Evolutionary conservation across 2,113 vertebrate genomes (phyloP).

Genomic region (Laticauda laticaudata): DNA sequence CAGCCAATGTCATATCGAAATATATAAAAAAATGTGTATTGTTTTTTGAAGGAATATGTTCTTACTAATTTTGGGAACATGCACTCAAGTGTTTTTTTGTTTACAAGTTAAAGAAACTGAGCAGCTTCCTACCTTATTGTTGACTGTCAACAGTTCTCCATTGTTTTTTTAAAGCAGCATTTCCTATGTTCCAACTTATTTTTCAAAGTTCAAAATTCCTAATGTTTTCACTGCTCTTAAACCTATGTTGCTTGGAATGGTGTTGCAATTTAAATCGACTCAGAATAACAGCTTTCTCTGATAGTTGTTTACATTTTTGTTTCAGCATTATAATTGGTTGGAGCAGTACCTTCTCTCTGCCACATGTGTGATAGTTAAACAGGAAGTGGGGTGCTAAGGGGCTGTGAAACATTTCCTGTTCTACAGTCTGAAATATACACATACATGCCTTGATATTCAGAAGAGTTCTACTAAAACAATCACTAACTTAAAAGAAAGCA

Average conservation of each 20-base stretch:
- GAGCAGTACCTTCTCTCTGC: neutral
- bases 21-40: accelerated
- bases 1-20: neutral
- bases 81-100: neutral
- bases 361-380: conserved; percentile 9
- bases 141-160: conserved; percentile 13
- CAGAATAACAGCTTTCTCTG: conserved; percentile 28
- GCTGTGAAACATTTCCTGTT: conserved; percentile 51
- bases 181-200: neutral
- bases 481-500: neutral
- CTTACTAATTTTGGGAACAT: accelerated
- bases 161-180: conserved; percentile 6
- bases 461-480: conserved; percentile 37
- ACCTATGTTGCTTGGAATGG: neutral
- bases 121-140: conserved; percentile 48
- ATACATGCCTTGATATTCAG: neutral
- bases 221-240: neutral
- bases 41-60: neutral
- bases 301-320: conserved; percentile 54
- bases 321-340: conserved; percentile 20
- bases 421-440: neutral
- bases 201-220: accelerated
- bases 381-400: conserved; percentile 52
- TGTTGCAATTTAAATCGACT: neutral
- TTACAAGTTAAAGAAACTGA: neutral